Evolutionary conservation across 2,888 invertebrate species (phyloP).

Genomic region (Alsophila aescularia): DNA sequence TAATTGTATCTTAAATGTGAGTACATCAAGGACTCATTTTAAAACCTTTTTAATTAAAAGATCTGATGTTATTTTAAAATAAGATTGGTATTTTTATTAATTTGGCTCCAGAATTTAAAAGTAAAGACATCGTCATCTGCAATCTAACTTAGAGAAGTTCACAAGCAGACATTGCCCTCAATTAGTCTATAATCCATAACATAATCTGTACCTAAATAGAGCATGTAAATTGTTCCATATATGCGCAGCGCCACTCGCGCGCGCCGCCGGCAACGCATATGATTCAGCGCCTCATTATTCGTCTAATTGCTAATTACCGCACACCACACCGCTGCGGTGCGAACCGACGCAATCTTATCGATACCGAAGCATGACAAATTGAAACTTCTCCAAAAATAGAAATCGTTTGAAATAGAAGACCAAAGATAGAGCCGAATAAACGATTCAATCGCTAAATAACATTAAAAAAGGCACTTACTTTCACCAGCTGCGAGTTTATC

Average conservation of each 20-base stretch:
- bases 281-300: slow-evolving; percentile 7
- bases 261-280: slow-evolving; percentile 8
- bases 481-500: slow-evolving; percentile 94
- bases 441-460: too few species aligned
- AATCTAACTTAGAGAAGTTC: slow-evolving; percentile 11
- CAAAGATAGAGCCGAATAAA: neutral
- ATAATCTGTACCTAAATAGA: slow-evolving; percentile 30
- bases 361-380: neutral
- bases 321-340: neutral
- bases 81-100: too few species aligned
- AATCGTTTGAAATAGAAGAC: neutral
- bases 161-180: slow-evolving; percentile 36
- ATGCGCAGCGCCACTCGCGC: neutral
- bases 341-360: too few species aligned
- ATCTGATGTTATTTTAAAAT: too few species aligned
- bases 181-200: slow-evolving; percentile 35
- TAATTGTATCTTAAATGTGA: too few species aligned
- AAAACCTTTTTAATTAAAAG: too few species aligned
- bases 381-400: neutral
- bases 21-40: too few species aligned
- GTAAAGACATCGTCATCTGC: too few species aligned
- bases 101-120: too few species aligned
- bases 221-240: slow-evolving; percentile 29
- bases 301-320: slow-evolving; percentile 16
- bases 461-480: slow-evolving; percentile 79